Base-by-base conservation (phyloP, 2,113 vertebrate species). In the Willisornis vidua region DNA sequence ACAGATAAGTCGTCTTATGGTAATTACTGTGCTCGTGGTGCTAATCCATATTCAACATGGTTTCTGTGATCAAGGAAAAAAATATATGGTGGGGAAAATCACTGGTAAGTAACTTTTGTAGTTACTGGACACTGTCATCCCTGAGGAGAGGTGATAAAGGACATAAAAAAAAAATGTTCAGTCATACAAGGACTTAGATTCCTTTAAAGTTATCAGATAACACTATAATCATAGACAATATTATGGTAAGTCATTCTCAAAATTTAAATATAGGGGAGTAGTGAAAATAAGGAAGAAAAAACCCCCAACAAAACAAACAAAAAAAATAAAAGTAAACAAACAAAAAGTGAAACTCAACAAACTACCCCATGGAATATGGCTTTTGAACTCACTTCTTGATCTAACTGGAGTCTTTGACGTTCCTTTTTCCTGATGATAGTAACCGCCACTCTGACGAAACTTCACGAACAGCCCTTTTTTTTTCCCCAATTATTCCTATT, bases 201-300 rank as follows among this genome's bases (percentile, higher is more conserved):
- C 5, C 10, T 46, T 25, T 59, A 76, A 72, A 80, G 19, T 7
- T 24, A 39, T 33, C 5, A 4, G 6, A 39, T 57, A 74, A 55
- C 4, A 41, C 4, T 31, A 20, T 54, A 74, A 20, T 57, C 23
- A 43, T 14, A 81, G 10, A 4, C 22, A 78, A 46, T 61, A 23
- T 19, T 51, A 55, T 7, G 23, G 22, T 25, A 52, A 57, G 35
- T 2, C 0, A 66, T 8, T 29, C 19, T 76, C 11, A 55, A 49
- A 58, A 58, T 49, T 48, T 67, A 45, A 43, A 39, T 33, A 22
- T 29, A 5, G 9, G 1, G 7, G 5, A 3, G 3, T 14, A 0
- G 0, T 3, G 6, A 6, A 2, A 10, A 8, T 26, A 39, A 17
- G 3, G 7, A 12, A 71, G 45, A 12, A 28, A 75, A 78, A 73